Conservation (phyloP, 2,113 vertebrate species). For the Pedetes capensis region DNA sequence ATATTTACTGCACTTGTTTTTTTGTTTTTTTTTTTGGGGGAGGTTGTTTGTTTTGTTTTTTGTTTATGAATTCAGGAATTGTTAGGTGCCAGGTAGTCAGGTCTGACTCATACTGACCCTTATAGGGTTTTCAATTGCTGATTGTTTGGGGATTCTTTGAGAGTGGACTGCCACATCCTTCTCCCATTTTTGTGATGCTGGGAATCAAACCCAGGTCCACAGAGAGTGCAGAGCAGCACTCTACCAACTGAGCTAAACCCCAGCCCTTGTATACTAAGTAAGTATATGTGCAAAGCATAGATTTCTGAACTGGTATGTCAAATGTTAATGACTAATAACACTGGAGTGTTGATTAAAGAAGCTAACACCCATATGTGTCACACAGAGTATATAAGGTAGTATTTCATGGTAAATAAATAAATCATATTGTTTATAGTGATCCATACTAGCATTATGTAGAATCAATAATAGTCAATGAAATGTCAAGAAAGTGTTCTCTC, state of each 20-base stretch:
- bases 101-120: no score
- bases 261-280: neutral
- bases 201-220: no score
- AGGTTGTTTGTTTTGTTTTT: no score
- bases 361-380: neutral
- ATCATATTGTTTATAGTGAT: neutral
- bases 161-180: no score
- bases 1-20: neutral
- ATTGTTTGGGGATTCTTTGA: no score
- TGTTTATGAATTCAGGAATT: no score
- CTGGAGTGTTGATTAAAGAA: neutral
- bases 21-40: no score
- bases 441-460: neutral
- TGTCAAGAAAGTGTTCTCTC: neutral
- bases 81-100: no score
- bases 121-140: no score
- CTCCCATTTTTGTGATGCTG: no score
- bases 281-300: neutral
- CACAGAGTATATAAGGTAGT: neutral
- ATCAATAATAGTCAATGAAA: neutral
- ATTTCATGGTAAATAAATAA: neutral
- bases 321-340: neutral
- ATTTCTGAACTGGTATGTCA: neutral
- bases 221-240: no score
- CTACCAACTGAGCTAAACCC: no score